Evolutionary conservation across 2,888 invertebrate species (phyloP).

Genomic region (Drosophila siamana): DNA sequence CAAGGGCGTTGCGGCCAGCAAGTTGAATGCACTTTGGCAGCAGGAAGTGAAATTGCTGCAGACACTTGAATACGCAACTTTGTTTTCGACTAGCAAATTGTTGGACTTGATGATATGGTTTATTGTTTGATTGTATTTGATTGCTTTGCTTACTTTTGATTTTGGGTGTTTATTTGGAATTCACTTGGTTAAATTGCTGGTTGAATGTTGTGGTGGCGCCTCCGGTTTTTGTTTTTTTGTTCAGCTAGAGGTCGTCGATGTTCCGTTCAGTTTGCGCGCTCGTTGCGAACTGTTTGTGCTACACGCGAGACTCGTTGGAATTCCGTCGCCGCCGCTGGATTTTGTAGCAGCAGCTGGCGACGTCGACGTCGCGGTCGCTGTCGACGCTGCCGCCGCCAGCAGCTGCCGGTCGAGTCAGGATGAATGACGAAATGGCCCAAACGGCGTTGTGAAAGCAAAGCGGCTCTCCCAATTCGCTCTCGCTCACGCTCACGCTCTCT

Average conservation of each 20-base stretch:
- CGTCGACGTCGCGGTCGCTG: conserved; percentile 4
- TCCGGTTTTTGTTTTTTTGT: no score
- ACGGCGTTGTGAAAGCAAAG: conserved; percentile 65
- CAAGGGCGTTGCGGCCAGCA: conserved; percentile 57
- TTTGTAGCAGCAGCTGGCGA: conserved; percentile 60
- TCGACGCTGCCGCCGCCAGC: conserved; percentile 24
- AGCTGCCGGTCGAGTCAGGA: conserved; percentile 50
- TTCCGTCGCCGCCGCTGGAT: conserved; percentile 71
- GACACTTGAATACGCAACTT: background rate
- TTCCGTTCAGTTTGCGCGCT: conserved; percentile 76
- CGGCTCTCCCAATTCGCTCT: conserved; percentile 28
- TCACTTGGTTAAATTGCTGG: conserved; percentile 26
- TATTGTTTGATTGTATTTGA: no score
- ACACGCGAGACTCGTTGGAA: conserved; percentile 62
- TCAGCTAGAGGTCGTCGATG: conserved; percentile 62
- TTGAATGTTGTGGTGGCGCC: conserved; percentile 45
- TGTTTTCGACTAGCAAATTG: background rate
- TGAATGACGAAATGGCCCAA: conserved; percentile 78
- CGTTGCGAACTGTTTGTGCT: conserved; percentile 74
- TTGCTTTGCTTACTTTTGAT: conserved; percentile 64
- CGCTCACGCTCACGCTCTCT: conserved; percentile 17
- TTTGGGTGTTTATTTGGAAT: conserved; percentile 24
- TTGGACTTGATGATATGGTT: background rate
- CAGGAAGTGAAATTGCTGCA: background rate
- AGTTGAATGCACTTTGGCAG: conserved; percentile 31